These are phyloP conservation scores for Mechanitis messenoides DNA, from an alignment of 2,888 invertebrate genomes.

Conservation along the genomic window DNA sequence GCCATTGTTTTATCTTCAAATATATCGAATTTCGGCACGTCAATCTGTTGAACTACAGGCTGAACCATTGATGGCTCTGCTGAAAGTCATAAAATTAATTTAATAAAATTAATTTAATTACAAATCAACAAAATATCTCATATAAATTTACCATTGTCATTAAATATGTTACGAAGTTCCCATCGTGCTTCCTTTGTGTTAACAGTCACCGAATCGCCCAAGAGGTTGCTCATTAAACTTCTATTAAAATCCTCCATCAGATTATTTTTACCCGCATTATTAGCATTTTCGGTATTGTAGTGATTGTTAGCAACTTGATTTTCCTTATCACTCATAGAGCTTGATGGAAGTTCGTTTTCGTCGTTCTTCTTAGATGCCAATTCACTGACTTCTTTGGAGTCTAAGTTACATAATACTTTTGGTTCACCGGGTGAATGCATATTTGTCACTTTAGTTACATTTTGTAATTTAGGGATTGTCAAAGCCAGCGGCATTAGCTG, in stretches of 20 bases:
- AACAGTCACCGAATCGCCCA: conserved; percentile 79
- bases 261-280: conserved; percentile 58
- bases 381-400: conserved; percentile 70
- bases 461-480: conserved; percentile 64
- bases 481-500: conserved; percentile 59
- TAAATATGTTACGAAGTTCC: conserved; percentile 79
- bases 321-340: conserved; percentile 48
- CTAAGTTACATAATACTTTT: conserved; percentile 66
- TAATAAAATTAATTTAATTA: neutral
- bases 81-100: conserved; percentile 18
- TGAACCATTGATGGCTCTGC: conserved; percentile 66
- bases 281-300: conserved; percentile 48
- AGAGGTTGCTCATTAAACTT: conserved; percentile 69
- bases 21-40: conserved; percentile 67
- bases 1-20: conserved; percentile 71
- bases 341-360: conserved; percentile 42
- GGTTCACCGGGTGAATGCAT: conserved; percentile 73
- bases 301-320: conserved; percentile 45
- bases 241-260: conserved; percentile 70
- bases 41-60: conserved; percentile 64
- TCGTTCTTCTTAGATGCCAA: conserved; percentile 53
- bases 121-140: neutral
- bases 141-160: conserved; percentile 60
- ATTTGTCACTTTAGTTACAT: conserved; percentile 66
- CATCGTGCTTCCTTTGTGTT: conserved; percentile 83